Evolutionary conservation across 30 jellyfish, hydroid and myxozoan species (phyloP).

Genomic region (Euphysa ruthae): DNA sequence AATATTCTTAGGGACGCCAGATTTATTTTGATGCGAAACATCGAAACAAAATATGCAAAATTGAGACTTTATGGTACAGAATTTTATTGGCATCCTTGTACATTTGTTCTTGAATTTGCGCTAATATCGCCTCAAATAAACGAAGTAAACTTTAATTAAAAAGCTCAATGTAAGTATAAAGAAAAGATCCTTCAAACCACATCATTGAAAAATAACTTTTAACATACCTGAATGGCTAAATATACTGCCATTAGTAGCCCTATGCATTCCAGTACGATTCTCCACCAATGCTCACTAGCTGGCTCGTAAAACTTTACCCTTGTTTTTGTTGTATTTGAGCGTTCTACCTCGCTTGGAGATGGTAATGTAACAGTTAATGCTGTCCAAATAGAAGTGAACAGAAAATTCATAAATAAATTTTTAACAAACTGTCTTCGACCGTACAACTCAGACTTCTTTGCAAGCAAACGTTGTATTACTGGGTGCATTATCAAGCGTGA

Average conservation of each 20-base stretch:
- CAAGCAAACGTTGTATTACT: constrained; percentile 75
- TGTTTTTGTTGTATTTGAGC: not conserved
- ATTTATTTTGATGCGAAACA: too few relatives aligned
- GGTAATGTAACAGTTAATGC: constrained; percentile 77
- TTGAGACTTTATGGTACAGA: too few relatives aligned
- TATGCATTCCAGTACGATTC: constrained; percentile 73
- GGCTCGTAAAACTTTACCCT: constrained; percentile 56
- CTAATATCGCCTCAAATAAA: too few relatives aligned
- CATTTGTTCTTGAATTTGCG: too few relatives aligned
- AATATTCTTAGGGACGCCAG: too few relatives aligned
- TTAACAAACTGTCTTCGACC: constrained; percentile 84
- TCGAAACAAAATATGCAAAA: too few relatives aligned
- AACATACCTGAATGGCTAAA: constrained; percentile 68
- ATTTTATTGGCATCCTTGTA: too few relatives aligned
- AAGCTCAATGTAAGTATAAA: too few relatives aligned
- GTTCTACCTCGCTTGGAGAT: constrained; percentile 17
- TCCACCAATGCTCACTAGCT: constrained; percentile 68
- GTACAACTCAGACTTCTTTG: constrained; percentile 74
- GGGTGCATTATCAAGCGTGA: constrained; percentile 95
- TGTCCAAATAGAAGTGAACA: constrained; percentile 84
- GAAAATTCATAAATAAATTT: constrained; percentile 56
- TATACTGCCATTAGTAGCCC: constrained; percentile 87
- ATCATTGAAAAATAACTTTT: too few relatives aligned
- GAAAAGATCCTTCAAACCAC: too few relatives aligned
- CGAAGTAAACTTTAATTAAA: too few relatives aligned